These are phyloP conservation scores for Coregonus suidteri DNA, from an alignment of 2,797 vertebrate genomes.

Conservation along the genomic window DNA sequence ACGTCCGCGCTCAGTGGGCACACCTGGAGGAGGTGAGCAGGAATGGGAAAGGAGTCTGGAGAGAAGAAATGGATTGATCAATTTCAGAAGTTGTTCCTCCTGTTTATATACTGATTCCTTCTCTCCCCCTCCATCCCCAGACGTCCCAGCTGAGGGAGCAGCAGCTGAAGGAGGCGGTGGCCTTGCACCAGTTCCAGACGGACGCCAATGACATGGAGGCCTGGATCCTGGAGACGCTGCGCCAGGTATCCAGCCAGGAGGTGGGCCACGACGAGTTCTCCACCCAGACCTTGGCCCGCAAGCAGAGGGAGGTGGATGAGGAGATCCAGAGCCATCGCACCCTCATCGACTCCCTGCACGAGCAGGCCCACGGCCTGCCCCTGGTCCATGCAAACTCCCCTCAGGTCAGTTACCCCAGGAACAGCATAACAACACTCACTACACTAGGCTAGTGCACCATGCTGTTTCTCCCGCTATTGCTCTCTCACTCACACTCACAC, in stretches of 20 bases:
- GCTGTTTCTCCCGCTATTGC: too few species aligned
- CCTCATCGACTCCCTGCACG: conserved; percentile 83
- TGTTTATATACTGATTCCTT: neutral
- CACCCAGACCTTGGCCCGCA: conserved; percentile 87
- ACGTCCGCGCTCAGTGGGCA: conserved; percentile 77
- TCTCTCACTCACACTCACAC: neutral
- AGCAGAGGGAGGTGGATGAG: conserved; percentile 91
- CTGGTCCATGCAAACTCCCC: conserved; percentile 64
- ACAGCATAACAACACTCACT: too few species aligned
- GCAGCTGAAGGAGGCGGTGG: conserved; percentile 82
- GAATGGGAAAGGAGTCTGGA: neutral
- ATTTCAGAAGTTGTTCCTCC: neutral
- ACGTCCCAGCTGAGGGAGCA: conserved; percentile 78
- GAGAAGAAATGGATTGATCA: neutral
- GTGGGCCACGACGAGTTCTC: conserved; percentile 92
- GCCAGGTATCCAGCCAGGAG: conserved; percentile 87
- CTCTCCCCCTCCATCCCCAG: conserved; percentile 44
- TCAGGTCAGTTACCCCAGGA: conserved; percentile 59
- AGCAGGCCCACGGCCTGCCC: conserved; percentile 81
- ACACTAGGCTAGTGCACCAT: too few species aligned
- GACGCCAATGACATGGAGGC: conserved; percentile 91
- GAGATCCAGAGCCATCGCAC: conserved; percentile 87
- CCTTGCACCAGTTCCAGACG: conserved; percentile 89
- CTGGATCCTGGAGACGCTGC: conserved; percentile 86
- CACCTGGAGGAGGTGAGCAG: conserved; percentile 79